A percentile compares a stretch with the other conserved stretches of the same genome.
phyloP scores from a whole-genome alignment of 2,113 vertebrate species.

The Sialia sialis region DNA sequence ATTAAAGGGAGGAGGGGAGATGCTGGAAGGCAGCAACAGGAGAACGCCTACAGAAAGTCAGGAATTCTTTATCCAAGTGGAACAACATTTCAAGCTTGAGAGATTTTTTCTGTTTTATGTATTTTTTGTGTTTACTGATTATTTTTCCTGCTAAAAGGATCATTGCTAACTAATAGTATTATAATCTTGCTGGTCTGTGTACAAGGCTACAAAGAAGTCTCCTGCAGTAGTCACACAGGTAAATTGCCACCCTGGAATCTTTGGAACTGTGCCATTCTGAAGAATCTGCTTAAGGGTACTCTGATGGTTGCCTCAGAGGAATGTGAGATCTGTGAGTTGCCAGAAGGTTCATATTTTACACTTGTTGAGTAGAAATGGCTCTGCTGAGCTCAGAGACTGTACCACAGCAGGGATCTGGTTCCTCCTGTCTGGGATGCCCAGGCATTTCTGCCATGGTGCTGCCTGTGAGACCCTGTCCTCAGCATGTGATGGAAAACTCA shows the following conservation, averaged over 20 bases:
- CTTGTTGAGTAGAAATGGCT: not conserved
- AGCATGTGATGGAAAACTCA: rapidly evolving
- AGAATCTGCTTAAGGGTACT: not conserved
- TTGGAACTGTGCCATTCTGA: not conserved
- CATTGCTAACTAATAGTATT: not conserved
- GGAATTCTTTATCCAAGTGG: not conserved
- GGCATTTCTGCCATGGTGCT: not conserved
- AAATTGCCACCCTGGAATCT: not conserved
- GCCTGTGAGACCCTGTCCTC: not conserved
- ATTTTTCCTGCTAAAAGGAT: not conserved
- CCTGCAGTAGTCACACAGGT: not conserved
- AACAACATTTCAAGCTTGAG: not conserved
- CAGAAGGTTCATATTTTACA: not conserved
- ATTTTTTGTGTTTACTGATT: not conserved
- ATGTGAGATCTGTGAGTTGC: not conserved
- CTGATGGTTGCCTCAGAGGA: not conserved
- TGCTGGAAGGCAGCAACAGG: not conserved
- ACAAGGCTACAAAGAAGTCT: not conserved
- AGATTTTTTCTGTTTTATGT: not conserved
- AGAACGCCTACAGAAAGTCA: not conserved
- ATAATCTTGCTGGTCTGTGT: not conserved
- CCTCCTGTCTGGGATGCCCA: not conserved
- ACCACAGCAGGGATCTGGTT: not conserved
- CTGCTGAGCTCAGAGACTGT: not conserved
- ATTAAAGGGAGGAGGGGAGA: not conserved